Percentiles rank a stretch among this genome's conserved stretches.
Conservation (phyloP, 2,113 vertebrate species). For the Pelobates fuscus region DNA sequence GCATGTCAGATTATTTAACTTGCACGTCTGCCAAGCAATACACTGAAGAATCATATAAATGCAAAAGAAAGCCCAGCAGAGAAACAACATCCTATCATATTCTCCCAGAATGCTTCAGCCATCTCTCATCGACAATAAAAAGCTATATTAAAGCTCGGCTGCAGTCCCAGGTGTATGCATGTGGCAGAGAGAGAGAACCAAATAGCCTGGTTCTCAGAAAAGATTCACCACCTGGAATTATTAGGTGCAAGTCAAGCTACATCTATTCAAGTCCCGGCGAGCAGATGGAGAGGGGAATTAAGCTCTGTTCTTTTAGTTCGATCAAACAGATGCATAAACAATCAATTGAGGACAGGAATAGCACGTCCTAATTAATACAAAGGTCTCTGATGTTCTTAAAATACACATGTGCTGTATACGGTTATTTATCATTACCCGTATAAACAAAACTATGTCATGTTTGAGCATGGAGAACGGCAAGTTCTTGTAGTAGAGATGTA, state of each 20-base stretch:
- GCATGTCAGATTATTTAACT: constrained; percentile 19
- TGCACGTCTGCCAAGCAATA: neutral
- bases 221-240: neutral
- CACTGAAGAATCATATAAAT: constrained; percentile 12
- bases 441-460: neutral
- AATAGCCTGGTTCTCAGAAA: neutral
- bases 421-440: neutral
- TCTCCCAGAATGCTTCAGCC: neutral
- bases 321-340: neutral
- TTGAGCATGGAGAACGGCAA: neutral
- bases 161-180: neutral
- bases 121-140: constrained; percentile 30
- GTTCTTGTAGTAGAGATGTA: too few relatives aligned
- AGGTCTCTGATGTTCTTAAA: neutral
- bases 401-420: neutral
- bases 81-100: too few relatives aligned
- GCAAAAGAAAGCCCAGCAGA: constrained; percentile 2
- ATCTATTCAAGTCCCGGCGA: neutral
- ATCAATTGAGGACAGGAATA: neutral
- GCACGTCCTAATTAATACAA: neutral
- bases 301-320: neutral
- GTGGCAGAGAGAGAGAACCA: neutral
- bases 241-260: neutral
- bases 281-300: neutral
- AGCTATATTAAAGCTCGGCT: neutral